phyloP scores from a whole-genome alignment of 2,888 invertebrate genomes.

The Pseudolycoriella hygida region DNA sequence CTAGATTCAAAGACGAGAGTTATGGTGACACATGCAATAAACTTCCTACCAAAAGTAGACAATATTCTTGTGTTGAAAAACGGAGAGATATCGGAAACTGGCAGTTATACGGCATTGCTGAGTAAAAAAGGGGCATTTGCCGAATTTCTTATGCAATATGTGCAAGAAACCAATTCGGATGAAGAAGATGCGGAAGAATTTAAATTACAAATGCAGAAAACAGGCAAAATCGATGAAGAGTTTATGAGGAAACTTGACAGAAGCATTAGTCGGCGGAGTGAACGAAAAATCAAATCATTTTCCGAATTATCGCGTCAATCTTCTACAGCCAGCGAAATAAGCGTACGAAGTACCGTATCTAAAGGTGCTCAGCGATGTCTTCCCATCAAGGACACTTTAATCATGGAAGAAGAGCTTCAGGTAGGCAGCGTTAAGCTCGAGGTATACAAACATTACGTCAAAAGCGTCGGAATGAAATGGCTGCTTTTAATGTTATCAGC shows the following conservation, averaged over 20 bases:
- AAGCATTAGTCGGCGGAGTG: conserved; percentile 41
- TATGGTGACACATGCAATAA: conserved; percentile 89
- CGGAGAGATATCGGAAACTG: conserved; percentile 75
- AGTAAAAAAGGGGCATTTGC: conserved; percentile 75
- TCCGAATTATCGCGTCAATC: conserved; percentile 29
- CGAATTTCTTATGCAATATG: conserved; percentile 64
- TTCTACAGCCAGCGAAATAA: conserved; percentile 15
- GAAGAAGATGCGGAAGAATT: conserved; percentile 45
- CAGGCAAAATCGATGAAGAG: conserved; percentile 39
- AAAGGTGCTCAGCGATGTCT: conserved; percentile 12
- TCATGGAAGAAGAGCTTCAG: conserved; percentile 25
- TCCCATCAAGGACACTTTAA: conserved; percentile 7
- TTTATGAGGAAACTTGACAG: conserved; percentile 48
- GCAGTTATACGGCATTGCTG: conserved; percentile 77
- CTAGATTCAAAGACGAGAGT: conserved; percentile 67
- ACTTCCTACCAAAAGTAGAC: conserved; percentile 80
- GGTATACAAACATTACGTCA: conserved; percentile 79
- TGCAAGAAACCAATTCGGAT: conserved; percentile 46
- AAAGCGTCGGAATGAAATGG: conserved; percentile 62
- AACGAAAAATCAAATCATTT: conserved; percentile 47
- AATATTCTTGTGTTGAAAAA: conserved; percentile 76
- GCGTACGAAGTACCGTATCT: conserved; percentile 21
- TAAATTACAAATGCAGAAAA: conserved; percentile 53
- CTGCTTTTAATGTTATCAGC: conserved; percentile 56
- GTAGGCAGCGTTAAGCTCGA: conserved; percentile 80